A percentile compares a stretch with the other conserved stretches of the same genome.
phyloP scores from a whole-genome alignment of 2,113 vertebrate genomes.

The Triplophysa dalaica region DNA sequence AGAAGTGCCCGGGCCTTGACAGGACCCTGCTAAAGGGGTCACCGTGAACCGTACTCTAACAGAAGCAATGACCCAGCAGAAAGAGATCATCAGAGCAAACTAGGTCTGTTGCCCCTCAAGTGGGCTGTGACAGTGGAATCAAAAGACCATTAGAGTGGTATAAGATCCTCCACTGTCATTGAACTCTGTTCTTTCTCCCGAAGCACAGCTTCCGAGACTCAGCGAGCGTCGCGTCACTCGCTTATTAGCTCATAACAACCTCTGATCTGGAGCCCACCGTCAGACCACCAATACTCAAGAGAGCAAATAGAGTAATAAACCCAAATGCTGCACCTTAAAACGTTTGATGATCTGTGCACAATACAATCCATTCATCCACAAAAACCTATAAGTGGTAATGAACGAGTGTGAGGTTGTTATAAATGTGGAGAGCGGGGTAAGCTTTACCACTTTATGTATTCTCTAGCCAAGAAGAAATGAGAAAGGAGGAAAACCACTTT shows the following conservation, averaged over 20 bases:
- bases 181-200: constrained; percentile 22
- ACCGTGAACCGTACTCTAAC: constrained; percentile 21
- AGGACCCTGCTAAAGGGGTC: constrained; percentile 35
- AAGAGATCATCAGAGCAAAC: constrained; percentile 40
- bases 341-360: constrained; percentile 10
- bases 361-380: background rate
- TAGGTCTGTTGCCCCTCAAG: constrained; percentile 43
- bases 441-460: too few species aligned
- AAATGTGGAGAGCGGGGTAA: too few species aligned
- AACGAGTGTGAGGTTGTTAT: too few species aligned
- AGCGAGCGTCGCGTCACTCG: constrained; percentile 12
- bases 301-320: constrained; percentile 23
- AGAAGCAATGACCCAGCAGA: constrained; percentile 43
- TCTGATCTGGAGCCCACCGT: constrained; percentile 12
- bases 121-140: constrained; percentile 38
- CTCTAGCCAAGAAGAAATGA: too few species aligned
- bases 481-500: too few species aligned
- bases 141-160: constrained; percentile 36
- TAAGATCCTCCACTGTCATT: constrained; percentile 31
- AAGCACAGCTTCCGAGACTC: constrained; percentile 20
- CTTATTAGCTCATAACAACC: constrained; percentile 42
- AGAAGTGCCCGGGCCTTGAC: constrained; percentile 14
- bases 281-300: constrained; percentile 20
- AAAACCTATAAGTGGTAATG: background rate
- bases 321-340: background rate